A percentile compares a stretch with the other conserved stretches of the same genome.
Conservation (phyloP, 2,113 vertebrate genomes). For the Lichenostomus cassidix region DNA sequence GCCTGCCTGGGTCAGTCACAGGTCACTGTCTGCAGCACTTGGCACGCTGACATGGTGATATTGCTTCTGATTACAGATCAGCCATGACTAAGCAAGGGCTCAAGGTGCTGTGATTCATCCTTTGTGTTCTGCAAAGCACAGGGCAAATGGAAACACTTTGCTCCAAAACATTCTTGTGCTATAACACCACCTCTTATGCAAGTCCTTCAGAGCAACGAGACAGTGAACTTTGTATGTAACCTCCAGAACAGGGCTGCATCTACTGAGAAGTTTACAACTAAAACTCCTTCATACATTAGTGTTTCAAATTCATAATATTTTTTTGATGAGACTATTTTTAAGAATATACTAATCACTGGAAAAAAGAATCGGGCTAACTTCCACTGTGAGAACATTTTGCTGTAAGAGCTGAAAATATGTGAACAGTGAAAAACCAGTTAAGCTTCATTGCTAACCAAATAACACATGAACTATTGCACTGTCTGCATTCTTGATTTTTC, state of each 20-base stretch:
- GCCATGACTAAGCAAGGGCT: neutral
- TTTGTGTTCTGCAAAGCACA: neutral
- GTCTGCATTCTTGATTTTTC: neutral
- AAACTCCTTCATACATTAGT: neutral
- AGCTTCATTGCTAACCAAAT: neutral
- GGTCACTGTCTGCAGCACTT: neutral
- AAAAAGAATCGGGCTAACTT: neutral
- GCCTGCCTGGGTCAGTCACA: neutral
- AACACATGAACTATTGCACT: neutral
- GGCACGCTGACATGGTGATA: neutral
- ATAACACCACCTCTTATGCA: neutral
- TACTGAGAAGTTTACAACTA: neutral
- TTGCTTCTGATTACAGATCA: neutral
- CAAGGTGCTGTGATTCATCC: neutral
- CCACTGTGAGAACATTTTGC: neutral
- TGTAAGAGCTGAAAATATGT: neutral
- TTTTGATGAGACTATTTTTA: neutral
- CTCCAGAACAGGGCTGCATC: neutral
- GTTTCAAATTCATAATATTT: neutral
- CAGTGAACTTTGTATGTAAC: neutral
- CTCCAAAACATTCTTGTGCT: neutral
- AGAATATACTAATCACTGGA: fast-evolving
- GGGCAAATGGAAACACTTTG: neutral
- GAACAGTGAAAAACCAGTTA: neutral
- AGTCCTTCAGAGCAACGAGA: neutral